Evolutionary conservation across 2,888 invertebrate species (phyloP), one percentile per base, ranked within the genome.

Genomic region (Coronaproctus castanopsis): DNA sequence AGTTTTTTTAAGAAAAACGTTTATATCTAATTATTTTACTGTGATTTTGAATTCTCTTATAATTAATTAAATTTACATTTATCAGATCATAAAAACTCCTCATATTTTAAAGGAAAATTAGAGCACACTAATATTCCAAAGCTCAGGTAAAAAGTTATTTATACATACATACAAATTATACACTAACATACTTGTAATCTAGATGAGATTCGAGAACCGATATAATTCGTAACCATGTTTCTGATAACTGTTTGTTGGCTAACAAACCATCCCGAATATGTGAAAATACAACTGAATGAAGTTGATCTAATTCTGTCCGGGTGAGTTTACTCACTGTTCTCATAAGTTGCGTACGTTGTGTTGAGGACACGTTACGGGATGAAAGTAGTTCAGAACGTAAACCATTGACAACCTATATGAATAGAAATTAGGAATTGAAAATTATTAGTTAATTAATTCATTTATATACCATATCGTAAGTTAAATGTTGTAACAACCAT

Each of bases 191-290:
- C 67, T 64, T 66, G 36, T 65, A 65, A 54, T 63, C 59, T 19
- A 52, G 57, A 58, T 68, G 69, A 1, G 69, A 63, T 68, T 76
- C 76, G 58, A 78, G 74, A 58, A 69, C 71, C 57, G 75, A 74
- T 61, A 82, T 72, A n/a, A 78, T 71, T 67, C 76, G 77, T 1
- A 80, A 65, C 75, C 81, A 80, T 24, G 77, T 73, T 66, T 78
- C 78, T 1, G 74, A 71, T 64, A 79, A 71, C 23, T 70, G 67
- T 70, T 79, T 81, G 3, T 77, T 77, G 52, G 76, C 74, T 8
- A 78, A 67, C 62, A 80, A 74, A 52, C 75, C 77, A 64, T 74
- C 75, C 67, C 78, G 76, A 56, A 84, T 73, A 48, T 77, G 76
- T 61, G 74, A 71, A 23, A 80, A 75, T 51, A 80, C 77, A 8